These are phyloP conservation scores for Cotesia glomerata DNA, from an alignment of 1,140 invertebrate genomes.

Conservation along the genomic window DNA sequence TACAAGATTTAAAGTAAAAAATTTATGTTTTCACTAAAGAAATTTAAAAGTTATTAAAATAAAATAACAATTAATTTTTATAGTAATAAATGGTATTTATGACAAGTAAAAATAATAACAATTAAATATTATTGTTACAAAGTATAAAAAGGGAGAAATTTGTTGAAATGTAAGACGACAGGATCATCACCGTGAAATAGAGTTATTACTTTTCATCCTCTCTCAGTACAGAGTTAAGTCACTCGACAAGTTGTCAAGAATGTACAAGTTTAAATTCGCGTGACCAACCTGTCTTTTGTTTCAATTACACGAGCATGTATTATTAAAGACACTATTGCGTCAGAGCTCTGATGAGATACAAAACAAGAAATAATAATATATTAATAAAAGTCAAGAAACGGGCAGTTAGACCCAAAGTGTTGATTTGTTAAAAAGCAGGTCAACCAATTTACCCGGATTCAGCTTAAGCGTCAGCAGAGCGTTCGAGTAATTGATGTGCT, in stretches of 20 bases:
- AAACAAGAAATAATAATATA: not conserved
- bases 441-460: constrained; percentile 1
- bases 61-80: too few species aligned
- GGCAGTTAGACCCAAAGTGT: not conserved
- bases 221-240: not conserved
- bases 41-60: too few species aligned
- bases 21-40: too few species aligned
- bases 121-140: too few species aligned
- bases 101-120: too few species aligned
- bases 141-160: too few species aligned
- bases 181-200: too few species aligned
- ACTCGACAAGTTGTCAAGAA: not conserved
- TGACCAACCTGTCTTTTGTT: not conserved
- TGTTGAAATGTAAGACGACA: too few species aligned
- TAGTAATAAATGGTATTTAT: too few species aligned
- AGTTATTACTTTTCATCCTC: too few species aligned
- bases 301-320: not conserved
- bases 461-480: not conserved
- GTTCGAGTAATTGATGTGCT: not conserved
- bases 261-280: not conserved
- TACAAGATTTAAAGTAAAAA: too few species aligned
- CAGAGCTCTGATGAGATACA: not conserved
- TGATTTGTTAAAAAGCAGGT: not conserved
- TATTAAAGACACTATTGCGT: constrained; percentile 1
- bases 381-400: not conserved